Evolutionary conservation across 2,888 invertebrate genomes (phyloP), one percentile per base, ranked within the genome.

Genomic region (Xestia c-nigrum): DNA sequence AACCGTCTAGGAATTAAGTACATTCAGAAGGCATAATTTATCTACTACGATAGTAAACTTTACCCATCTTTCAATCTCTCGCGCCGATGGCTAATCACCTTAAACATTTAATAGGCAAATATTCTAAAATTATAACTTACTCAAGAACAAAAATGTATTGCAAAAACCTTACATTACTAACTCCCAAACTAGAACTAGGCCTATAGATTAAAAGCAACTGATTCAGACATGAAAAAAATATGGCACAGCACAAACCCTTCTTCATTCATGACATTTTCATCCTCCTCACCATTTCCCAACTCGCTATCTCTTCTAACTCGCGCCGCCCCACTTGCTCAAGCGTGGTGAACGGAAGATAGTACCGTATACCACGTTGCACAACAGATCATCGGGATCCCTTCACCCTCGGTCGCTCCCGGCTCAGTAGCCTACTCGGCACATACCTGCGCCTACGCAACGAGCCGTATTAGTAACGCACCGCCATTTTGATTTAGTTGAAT

Each of bases 281-380:
- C 5, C 6, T 46, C 14, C 24, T 52, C 43, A 38, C 46, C 43
- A 6, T n/a, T 38, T 14, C 3, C 2, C 14, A 65, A 43, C 3
- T 57, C 89, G 89, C 89, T 83, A 9, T 7, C 68, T 83, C 89
- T 79, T 84, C 12, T 86, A 70, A 21, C 85, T 90, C 86, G 65
- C 16, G 64, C 84, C 85, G 46, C 21, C 55, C 46, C 61, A 81
- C 79, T 93, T 93, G 90, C 93, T 91, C 91, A 92, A 93, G 92
- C 92, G 84, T 85, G 90, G 93, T 92, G 94, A 94, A 89, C 93
- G 94, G 93, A 93, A 91, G 92, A 92, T 81, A 82, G 88, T 80
- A 78, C n/a, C 31, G 1, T 31, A 31, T 76, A 77, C 73, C 57
- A 74, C 59, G 84, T 93, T 94, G 91, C 92, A 92, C 90, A 94